These are phyloP conservation scores for Drosophila meridionalis DNA, from an alignment of 2,888 invertebrate species.

Conservation along the genomic window DNA sequence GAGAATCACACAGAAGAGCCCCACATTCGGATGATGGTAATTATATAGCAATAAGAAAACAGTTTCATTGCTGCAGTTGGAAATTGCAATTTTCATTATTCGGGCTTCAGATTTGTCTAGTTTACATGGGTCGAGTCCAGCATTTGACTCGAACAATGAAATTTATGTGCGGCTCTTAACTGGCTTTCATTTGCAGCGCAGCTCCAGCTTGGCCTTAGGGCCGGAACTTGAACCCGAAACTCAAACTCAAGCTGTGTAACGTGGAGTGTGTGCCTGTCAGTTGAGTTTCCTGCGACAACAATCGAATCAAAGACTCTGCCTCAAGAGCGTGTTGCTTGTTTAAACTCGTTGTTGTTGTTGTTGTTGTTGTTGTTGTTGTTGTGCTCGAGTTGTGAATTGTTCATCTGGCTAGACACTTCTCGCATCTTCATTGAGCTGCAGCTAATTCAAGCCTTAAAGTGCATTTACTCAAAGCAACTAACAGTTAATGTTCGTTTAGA, in stretches of 20 bases:
- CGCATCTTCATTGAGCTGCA: conserved; percentile 11
- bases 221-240: conserved; percentile 2
- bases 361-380: background rate
- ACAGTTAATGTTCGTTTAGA: background rate
- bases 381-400: conserved; percentile 11
- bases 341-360: background rate
- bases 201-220: background rate
- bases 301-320: conserved; percentile 19
- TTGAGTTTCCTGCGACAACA: conserved; percentile 25
- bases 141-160: conserved; percentile 13
- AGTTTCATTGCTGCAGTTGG: background rate
- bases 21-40: background rate
- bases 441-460: conserved; percentile 5
- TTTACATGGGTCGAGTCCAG: conserved; percentile 1
- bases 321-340: conserved; percentile 6
- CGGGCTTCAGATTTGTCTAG: conserved; percentile 19
- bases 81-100: conserved; percentile 23
- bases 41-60: conserved; percentile 1
- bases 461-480: background rate
- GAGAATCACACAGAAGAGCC: background rate
- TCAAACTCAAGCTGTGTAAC: conserved; percentile 3
- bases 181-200: conserved; percentile 30
- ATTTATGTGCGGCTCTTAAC: conserved; percentile 32
- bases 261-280: conserved; percentile 27
- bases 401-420: conserved; percentile 25